Conservation (phyloP, 1,140 invertebrate species). For the Drosophila sp. region DNA sequence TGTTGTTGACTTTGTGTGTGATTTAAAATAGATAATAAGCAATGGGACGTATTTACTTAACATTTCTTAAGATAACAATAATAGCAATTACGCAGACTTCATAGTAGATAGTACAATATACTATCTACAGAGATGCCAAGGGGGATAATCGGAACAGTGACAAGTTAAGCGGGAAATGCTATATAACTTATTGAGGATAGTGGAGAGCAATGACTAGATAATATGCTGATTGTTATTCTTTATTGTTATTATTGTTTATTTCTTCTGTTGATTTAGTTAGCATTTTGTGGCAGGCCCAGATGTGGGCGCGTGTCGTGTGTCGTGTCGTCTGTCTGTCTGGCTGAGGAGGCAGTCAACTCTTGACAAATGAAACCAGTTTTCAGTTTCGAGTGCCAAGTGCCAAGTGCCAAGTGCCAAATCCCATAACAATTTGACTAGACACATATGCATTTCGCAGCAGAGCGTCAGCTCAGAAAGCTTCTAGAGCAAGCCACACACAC, state of each 20-base stretch:
- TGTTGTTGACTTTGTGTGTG: slow-evolving; percentile 7
- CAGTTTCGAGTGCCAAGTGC: slow-evolving; percentile 37
- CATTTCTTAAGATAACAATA: neutral
- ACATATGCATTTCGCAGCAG: slow-evolving; percentile 49
- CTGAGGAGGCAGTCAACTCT: slow-evolving; percentile 9
- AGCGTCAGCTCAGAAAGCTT: slow-evolving; percentile 41
- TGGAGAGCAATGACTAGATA: slow-evolving; percentile 7
- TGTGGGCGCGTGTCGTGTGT: slow-evolving; percentile 63
- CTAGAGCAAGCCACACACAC: slow-evolving; percentile 41
- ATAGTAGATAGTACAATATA: no score
- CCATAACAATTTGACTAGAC: slow-evolving; percentile 63
- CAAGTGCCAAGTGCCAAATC: slow-evolving; percentile 39
- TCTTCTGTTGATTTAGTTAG: slow-evolving; percentile 3
- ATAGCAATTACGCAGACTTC: no score
- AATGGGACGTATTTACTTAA: slow-evolving; percentile 4
- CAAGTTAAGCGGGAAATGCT: neutral
- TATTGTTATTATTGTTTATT: slow-evolving; percentile 34
- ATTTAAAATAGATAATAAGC: slow-evolving; percentile 12
- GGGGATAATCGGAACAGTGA: neutral
- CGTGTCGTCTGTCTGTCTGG: slow-evolving; percentile 47
- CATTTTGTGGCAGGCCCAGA: slow-evolving; percentile 26
- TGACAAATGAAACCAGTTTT: slow-evolving; percentile 66
- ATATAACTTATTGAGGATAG: neutral
- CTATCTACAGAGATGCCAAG: neutral
- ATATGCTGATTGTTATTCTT: slow-evolving; percentile 6